phyloP scores from a whole-genome alignment of 2,797 vertebrate species.

The Bradypodion pumilum region DNA sequence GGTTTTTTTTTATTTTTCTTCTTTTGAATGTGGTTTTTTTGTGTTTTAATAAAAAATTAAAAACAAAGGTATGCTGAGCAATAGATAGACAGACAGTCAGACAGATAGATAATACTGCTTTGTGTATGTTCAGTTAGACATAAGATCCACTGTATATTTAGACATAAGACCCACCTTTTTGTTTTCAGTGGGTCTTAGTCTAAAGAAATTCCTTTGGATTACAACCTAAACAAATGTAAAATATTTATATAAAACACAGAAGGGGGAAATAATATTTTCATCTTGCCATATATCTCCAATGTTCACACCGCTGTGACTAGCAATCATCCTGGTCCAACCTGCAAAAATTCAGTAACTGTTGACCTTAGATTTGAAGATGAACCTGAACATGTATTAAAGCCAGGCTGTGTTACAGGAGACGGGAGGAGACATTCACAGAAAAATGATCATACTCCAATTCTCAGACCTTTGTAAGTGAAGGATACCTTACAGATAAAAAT shows the following conservation, averaged over 20 bases:
- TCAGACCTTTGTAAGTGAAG: background rate
- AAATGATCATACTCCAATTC: conserved; percentile 8
- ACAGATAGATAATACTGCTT: too few species aligned
- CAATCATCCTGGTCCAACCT: background rate
- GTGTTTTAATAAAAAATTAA: too few species aligned
- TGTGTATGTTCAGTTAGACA: too few species aligned
- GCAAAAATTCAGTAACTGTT: background rate
- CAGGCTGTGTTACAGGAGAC: background rate
- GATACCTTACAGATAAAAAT: background rate
- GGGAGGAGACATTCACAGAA: fast-evolving
- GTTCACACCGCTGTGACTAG: conserved; percentile 20
- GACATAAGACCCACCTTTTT: too few species aligned
- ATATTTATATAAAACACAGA: background rate
- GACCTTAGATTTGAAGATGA: background rate
- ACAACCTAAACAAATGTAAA: background rate
- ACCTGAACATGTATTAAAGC: conserved; percentile 2
- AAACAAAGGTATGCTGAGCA: too few species aligned
- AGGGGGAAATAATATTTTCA: background rate
- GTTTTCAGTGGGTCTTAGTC: too few species aligned
- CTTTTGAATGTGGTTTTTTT: too few species aligned
- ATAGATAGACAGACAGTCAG: too few species aligned
- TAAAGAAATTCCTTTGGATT: background rate
- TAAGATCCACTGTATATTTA: too few species aligned
- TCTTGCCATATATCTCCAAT: background rate
- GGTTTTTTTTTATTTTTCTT: too few species aligned